These are phyloP conservation scores for Osmoderma eremita DNA, from an alignment of 2,888 invertebrate genomes.

Conservation along the genomic window DNA sequence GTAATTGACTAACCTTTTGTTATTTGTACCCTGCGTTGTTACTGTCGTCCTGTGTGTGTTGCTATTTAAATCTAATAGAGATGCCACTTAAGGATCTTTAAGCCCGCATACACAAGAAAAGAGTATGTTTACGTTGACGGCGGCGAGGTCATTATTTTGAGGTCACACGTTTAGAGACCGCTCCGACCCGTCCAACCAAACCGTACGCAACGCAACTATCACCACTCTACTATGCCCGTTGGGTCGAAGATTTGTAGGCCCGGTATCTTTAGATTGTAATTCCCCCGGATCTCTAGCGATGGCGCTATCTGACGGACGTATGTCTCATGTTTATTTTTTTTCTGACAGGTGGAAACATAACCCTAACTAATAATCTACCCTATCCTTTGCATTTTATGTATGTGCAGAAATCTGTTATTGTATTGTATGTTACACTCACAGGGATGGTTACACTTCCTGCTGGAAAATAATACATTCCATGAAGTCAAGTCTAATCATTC, in stretches of 20 bases:
- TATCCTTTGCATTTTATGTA: too few species aligned
- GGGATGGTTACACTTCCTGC: too few species aligned
- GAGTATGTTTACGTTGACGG: constrained; percentile 15
- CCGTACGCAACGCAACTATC: constrained; percentile 13
- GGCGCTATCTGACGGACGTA: constrained; percentile 12
- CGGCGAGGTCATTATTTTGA: constrained; percentile 33
- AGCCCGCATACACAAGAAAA: constrained; percentile 4
- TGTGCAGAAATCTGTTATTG: too few species aligned
- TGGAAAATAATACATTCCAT: too few species aligned
- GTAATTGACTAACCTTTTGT: constrained; percentile 30
- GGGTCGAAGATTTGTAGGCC: constrained; percentile 37
- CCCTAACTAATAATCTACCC: too few species aligned
- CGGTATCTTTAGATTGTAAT: constrained; percentile 35
- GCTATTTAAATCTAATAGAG: constrained; percentile 26
- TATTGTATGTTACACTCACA: too few species aligned
- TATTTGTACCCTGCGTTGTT: constrained; percentile 22
- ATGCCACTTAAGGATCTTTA: constrained; percentile 30
- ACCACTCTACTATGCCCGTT: constrained; percentile 34
- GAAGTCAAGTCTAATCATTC: too few species aligned
- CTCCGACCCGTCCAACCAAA: constrained; percentile 16
- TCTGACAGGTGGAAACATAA: neutral
- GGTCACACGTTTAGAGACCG: constrained; percentile 34
- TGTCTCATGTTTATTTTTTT: neutral
- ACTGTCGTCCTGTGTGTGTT: constrained; percentile 12
- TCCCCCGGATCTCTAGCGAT: neutral